These are phyloP conservation scores for Micromesistius poutassou DNA, from an alignment of 2,797 vertebrate genomes.

Conservation along the genomic window DNA sequence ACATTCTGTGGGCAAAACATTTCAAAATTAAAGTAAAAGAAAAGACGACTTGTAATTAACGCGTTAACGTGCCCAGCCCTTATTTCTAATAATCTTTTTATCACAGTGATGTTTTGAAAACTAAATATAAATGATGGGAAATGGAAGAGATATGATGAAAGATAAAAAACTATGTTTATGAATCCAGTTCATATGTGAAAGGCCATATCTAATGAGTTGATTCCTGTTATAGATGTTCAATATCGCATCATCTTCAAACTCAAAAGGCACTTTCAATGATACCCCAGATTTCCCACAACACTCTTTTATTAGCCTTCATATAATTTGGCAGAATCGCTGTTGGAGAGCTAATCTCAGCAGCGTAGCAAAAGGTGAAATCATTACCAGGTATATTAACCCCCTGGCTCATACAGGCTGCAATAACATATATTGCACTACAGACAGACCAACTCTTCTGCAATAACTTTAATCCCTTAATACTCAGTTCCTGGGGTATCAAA, in stretches of 20 bases:
- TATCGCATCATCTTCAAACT: slow-evolving; percentile 30
- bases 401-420: background rate
- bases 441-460: background rate
- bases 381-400: background rate
- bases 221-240: slow-evolving; percentile 38
- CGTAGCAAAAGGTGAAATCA: background rate
- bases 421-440: slow-evolving; percentile 5
- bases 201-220: slow-evolving; percentile 42
- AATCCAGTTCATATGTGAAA: slow-evolving; percentile 33
- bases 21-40: no score
- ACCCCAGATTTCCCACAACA: slow-evolving; percentile 35
- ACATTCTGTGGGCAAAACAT: no score
- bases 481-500: background rate
- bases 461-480: slow-evolving; percentile 6
- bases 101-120: background rate
- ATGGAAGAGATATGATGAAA: background rate
- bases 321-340: slow-evolving; percentile 4
- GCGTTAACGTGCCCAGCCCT: no score
- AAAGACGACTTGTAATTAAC: no score
- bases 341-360: slow-evolving; percentile 10
- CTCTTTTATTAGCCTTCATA: slow-evolving; percentile 33
- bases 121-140: no score
- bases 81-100: no score
- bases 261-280: slow-evolving; percentile 18
- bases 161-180: background rate